phyloP scores from a whole-genome alignment of 2,888 invertebrate species.

The Anticlea derivata region DNA sequence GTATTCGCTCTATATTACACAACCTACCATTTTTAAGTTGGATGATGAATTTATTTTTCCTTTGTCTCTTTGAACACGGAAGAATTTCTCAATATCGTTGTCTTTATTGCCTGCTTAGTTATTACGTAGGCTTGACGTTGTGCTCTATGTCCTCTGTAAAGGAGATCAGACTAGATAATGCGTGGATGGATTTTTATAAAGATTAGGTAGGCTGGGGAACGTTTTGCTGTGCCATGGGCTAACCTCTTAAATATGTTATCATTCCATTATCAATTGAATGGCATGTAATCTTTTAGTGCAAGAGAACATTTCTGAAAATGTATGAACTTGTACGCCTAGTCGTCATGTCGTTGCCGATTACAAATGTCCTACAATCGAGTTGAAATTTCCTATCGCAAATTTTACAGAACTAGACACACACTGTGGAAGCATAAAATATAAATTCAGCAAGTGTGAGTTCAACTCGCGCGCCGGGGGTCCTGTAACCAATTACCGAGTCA shows the following conservation, averaged over 20 bases:
- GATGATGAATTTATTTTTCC: conserved; percentile 46
- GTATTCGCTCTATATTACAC: conserved; percentile 48
- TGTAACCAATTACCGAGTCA: no score
- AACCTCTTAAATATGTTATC: neutral
- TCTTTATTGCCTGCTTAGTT: conserved; percentile 34
- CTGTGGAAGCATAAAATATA: no score
- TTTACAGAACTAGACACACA: no score
- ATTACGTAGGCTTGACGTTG: conserved; percentile 27
- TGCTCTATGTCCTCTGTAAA: conserved; percentile 28
- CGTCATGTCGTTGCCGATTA: no score
- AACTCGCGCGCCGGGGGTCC: no score
- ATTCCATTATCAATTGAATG: neutral
- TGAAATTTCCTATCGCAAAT: no score
- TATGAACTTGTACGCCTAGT: no score
- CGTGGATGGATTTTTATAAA: conserved; percentile 16
- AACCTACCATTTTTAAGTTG: conserved; percentile 47
- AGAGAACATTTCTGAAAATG: no score
- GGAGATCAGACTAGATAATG: conserved; percentile 12
- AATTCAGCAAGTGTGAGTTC: no score
- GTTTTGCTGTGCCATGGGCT: neutral
- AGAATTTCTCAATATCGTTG: conserved; percentile 43
- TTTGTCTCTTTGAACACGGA: conserved; percentile 44
- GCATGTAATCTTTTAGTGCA: no score
- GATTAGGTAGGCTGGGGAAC: neutral
- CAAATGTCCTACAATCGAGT: no score